Evolutionary conservation across 2,797 vertebrate genomes (phyloP).

Genomic region (Paguma larvata): DNA sequence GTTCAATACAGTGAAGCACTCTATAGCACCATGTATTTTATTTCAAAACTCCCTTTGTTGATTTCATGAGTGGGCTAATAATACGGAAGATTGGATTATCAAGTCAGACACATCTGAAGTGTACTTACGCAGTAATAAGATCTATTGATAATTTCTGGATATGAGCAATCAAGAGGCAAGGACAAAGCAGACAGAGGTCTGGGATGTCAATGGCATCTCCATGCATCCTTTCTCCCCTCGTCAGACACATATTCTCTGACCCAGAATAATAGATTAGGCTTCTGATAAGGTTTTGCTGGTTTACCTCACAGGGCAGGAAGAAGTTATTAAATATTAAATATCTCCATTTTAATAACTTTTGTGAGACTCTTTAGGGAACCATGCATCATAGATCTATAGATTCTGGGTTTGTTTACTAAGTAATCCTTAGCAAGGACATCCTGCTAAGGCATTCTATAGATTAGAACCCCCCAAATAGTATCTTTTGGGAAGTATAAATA

Average conservation of each 20-base stretch:
- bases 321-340: not conserved
- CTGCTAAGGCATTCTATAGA: not conserved
- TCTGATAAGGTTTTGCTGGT: not conserved
- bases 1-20: conserved; percentile 11
- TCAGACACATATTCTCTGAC: not conserved
- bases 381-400: not conserved
- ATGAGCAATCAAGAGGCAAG: not conserved
- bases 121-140: not conserved
- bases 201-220: not conserved
- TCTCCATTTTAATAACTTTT: not conserved
- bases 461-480: not conserved
- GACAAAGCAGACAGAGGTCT: not conserved
- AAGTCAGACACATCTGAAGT: not conserved
- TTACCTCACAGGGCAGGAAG: not conserved
- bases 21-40: not conserved
- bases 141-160: not conserved
- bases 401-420: conserved; percentile 23
- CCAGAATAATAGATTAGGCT: not conserved
- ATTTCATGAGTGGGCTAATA: not conserved
- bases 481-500: not conserved
- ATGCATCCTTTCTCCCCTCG: not conserved
- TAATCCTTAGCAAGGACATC: not conserved
- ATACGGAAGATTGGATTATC: not conserved
- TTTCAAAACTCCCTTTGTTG: not conserved
- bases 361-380: not conserved